Base-by-base conservation (phyloP, 2,888 invertebrate genomes). In the Agonopterix arenella region DNA sequence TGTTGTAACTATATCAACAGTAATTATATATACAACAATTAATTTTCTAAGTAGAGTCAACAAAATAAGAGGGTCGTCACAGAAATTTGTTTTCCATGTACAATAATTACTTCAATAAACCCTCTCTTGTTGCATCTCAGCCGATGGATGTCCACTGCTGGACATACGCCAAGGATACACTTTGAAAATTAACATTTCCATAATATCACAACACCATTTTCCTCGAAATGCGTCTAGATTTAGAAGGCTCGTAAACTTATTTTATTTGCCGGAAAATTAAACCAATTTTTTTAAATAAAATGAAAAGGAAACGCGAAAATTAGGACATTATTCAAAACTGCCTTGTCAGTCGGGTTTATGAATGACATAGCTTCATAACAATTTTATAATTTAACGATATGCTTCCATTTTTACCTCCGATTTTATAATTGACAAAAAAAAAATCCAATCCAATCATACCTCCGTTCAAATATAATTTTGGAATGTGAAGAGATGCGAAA, bases 181-280 rank as follows among this genome's bases (percentile, higher is more conserved):
- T 28, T 28, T 4, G 1, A 4, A 28, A 28, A 7, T 28, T 2
- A 28, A 28, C 5, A 28, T 28, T 28, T 28, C 5, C 28, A 28
- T 28, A 28, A 28, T 28, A 28, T 28, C 28, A 28, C 28, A 28
- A 28, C 28, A 5, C 28, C 5, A 28, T 5, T 28, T 28, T 7
- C 28, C 1, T 28, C 28, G 28, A 28, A 28, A 28, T 28, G 28
- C 28, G 28, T 28, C 28, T 28, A 28, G 1, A 40, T 40, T 40
- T n/a, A 44, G 16, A 48, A 40, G 38, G 38, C 44, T 44, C 49
- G 16, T 42, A 36, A 49, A 42, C n/a, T 49, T 37, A 48, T 44
- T 18, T 41, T 40, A 49, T 45, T 49, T 45, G 40, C 8, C 11
- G 45, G 49, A 49, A 49, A 49, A 49, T 45, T 49, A 45, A 49